A percentile compares a stretch with the other conserved stretches of the same genome.
Evolutionary conservation across 2,797 vertebrate species (phyloP).

Genomic region (Schizothorax lantsangensis): DNA sequence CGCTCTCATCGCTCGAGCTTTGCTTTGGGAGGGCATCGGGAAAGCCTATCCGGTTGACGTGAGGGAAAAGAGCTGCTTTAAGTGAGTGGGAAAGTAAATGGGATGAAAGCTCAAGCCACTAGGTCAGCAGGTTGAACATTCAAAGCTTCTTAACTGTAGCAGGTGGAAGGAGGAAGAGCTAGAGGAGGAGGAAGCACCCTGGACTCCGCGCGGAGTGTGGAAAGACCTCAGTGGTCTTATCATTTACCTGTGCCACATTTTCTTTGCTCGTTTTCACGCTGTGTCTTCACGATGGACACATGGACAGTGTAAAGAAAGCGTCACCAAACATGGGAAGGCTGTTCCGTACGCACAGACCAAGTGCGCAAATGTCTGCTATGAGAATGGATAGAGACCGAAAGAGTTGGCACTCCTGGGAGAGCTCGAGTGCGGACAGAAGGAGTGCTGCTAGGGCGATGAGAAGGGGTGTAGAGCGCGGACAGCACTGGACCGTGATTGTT

Average conservation of each 20-base stretch:
- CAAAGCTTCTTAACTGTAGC: slow-evolving; percentile 81
- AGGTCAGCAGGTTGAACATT: slow-evolving; percentile 77
- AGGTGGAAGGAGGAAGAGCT: slow-evolving; percentile 68
- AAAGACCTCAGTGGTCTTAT: slow-evolving; percentile 21
- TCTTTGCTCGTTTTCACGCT: not conserved
- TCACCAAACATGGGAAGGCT: slow-evolving; percentile 8
- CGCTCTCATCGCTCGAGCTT: not conserved
- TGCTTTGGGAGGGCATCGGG: not conserved
- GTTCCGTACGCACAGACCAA: slow-evolving; percentile 41
- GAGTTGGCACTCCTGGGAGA: slow-evolving; percentile 54
- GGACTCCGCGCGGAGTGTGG: slow-evolving; percentile 58
- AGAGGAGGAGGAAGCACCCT: slow-evolving; percentile 57
- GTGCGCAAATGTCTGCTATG: slow-evolving; percentile 40
- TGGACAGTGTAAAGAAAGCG: slow-evolving; percentile 28
- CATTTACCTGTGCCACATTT: slow-evolving; percentile 18
- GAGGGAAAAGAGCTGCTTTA: slow-evolving; percentile 47
- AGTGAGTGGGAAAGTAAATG: slow-evolving; percentile 68
- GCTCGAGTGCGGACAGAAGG: slow-evolving; percentile 54
- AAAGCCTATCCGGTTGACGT: slow-evolving; percentile 8
- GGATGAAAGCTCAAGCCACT: slow-evolving; percentile 81
- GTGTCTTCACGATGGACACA: slow-evolving; percentile 37
- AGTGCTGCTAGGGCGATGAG: slow-evolving; percentile 48
- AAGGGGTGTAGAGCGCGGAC: slow-evolving; percentile 61
- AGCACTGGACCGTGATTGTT: slow-evolving; percentile 70
- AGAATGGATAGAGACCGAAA: slow-evolving; percentile 50